phyloP scores from a whole-genome alignment of 2,888 invertebrate genomes.

The Morpho deidamia region DNA sequence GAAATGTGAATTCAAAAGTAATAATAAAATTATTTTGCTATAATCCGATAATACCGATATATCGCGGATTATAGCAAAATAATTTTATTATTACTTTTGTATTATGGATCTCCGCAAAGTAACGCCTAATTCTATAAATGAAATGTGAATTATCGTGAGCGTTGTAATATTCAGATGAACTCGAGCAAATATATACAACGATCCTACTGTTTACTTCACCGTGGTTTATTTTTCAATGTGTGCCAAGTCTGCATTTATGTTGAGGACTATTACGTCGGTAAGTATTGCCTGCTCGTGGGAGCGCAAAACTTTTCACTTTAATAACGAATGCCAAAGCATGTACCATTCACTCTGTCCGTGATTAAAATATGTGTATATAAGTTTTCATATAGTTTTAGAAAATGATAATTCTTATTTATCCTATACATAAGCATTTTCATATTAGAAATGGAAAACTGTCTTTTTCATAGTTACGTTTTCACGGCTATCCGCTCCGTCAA shows the following conservation, averaged over 20 bases:
- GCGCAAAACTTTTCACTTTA: background rate
- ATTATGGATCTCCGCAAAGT: too few species aligned
- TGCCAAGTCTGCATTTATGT: constrained; percentile 5
- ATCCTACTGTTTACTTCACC: constrained; percentile 4
- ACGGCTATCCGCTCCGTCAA: too few species aligned
- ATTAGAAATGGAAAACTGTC: too few species aligned
- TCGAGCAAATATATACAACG: background rate
- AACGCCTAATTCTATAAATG: too few species aligned
- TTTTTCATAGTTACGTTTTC: too few species aligned
- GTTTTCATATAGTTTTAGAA: too few species aligned
- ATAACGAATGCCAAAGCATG: background rate
- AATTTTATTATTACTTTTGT: too few species aligned
- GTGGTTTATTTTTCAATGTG: constrained; percentile 5
- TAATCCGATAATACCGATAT: too few species aligned
- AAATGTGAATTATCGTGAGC: constrained; percentile 2
- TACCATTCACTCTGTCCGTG: background rate
- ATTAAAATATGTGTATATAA: too few species aligned
- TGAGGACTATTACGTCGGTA: background rate
- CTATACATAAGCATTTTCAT: background rate
- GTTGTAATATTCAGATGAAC: constrained; percentile 5
- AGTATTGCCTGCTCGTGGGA: constrained; percentile 1
- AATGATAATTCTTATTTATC: too few species aligned
- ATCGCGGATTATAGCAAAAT: too few species aligned
- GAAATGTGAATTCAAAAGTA: constrained; percentile 1
- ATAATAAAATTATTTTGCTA: too few species aligned